Conservation (phyloP, 1,140 invertebrate species). For the Epicauta chinensis region DNA sequence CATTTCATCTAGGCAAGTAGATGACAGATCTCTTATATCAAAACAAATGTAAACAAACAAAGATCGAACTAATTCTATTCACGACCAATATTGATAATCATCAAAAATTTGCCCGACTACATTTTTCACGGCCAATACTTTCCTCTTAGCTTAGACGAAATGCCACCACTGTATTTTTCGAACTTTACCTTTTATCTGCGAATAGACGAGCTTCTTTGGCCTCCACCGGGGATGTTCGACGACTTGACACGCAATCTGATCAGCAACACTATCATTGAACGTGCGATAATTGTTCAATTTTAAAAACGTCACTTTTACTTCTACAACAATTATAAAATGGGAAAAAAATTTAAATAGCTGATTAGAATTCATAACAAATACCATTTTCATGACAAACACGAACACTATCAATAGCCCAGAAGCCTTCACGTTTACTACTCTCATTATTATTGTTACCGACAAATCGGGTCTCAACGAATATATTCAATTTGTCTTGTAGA, state of each 20-base stretch:
- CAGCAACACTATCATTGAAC: not conserved
- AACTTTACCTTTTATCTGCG: conserved; percentile 29
- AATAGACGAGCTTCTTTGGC: conserved; percentile 23
- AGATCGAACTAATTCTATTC: no score
- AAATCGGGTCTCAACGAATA: conserved; percentile 30
- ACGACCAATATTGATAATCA: no score
- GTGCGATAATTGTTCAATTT: conserved; percentile 18
- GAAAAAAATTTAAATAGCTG: no score
- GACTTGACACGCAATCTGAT: conserved; percentile 27
- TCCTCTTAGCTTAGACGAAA: no score
- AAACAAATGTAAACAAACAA: no score
- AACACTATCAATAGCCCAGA: conserved; percentile 32
- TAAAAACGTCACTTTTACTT: conserved; percentile 28
- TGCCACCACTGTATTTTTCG: no score
- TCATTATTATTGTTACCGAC: not conserved
- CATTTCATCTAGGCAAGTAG: no score
- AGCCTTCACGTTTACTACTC: conserved; percentile 15
- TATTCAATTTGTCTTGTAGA: conserved; percentile 17
- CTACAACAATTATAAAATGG: conserved; percentile 16
- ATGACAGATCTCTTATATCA: no score
- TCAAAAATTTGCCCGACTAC: no score
- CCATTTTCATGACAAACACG: conserved; percentile 33
- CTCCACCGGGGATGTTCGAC: conserved; percentile 27
- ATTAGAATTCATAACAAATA: conserved; percentile 14
- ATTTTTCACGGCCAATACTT: no score